A percentile compares a stretch with the other conserved stretches of the same genome.
These are phyloP conservation scores for Heterochromis multidens DNA, from an alignment of 2,113 vertebrate species.

Conservation along the genomic window DNA sequence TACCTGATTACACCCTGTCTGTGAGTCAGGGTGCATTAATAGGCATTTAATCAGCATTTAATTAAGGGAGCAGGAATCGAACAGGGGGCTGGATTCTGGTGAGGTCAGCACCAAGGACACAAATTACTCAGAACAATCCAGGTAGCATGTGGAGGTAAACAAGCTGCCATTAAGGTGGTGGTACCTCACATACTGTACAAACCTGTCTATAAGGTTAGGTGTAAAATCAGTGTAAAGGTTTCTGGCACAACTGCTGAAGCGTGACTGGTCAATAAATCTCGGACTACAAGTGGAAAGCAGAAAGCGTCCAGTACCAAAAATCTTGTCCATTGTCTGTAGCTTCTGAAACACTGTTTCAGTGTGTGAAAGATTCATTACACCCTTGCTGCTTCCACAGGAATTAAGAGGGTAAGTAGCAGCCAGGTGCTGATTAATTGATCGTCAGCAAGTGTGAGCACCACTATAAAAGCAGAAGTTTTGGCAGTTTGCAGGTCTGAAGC, in stretches of 20 bases:
- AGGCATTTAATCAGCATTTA: slow-evolving; percentile 78
- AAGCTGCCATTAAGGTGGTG: not conserved
- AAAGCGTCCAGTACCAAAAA: not conserved
- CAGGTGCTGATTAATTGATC: not conserved
- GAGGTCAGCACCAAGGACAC: slow-evolving; percentile 24
- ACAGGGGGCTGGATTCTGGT: slow-evolving; percentile 12
- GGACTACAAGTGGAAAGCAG: not conserved
- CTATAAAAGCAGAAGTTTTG: not conserved
- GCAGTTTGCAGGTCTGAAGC: not conserved
- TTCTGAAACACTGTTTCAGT: too few species aligned
- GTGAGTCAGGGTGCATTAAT: slow-evolving; percentile 67
- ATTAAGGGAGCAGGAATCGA: slow-evolving; percentile 37
- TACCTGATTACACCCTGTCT: slow-evolving; percentile 73
- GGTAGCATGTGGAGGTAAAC: not conserved
- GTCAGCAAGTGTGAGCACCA: not conserved
- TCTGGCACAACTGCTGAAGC: not conserved
- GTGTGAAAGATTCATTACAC: too few species aligned
- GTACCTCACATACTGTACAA: not conserved
- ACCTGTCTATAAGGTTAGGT: not conserved
- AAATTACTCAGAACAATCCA: not conserved
- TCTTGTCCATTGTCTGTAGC: not conserved
- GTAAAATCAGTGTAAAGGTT: not conserved
- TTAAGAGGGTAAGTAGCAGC: too few species aligned
- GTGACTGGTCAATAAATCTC: not conserved
- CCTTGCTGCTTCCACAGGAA: not conserved